Conservation (phyloP, 2,797 vertebrate genomes). For the Argentina silus region DNA sequence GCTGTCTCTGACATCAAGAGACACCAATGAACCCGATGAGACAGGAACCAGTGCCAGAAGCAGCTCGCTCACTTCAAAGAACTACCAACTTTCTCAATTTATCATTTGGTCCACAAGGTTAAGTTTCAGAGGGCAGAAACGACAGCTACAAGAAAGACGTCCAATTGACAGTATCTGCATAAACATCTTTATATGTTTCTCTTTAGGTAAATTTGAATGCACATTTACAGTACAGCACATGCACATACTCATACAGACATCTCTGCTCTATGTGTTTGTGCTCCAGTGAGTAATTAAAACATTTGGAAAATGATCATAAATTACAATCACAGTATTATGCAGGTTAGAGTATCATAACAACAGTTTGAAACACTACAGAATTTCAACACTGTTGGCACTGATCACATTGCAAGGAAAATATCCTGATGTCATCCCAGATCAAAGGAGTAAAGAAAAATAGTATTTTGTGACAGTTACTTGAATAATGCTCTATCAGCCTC, state of each 20-base stretch:
- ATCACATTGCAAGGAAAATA: not conserved
- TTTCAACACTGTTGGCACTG: constrained; percentile 13
- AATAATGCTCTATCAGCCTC: constrained; percentile 38
- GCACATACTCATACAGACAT: constrained; percentile 18
- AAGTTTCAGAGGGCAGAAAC: no score
- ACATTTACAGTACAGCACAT: constrained; percentile 16
- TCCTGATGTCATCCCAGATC: constrained; percentile 18
- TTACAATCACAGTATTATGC: constrained; percentile 58
- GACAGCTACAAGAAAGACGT: not conserved
- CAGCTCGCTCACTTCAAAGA: not conserved
- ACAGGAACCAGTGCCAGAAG: not conserved
- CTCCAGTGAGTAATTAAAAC: constrained; percentile 21
- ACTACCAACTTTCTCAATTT: no score
- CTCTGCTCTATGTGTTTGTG: constrained; percentile 6
- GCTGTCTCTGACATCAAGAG: not conserved
- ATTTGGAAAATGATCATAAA: constrained; percentile 41
- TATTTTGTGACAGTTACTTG: constrained; percentile 36
- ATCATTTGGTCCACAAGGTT: not conserved
- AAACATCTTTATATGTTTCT: constrained; percentile 49
- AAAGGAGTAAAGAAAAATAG: constrained; percentile 2
- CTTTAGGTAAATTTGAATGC: constrained; percentile 17
- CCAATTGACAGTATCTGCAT: constrained; percentile 17
- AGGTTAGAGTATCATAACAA: constrained; percentile 20
- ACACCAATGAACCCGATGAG: not conserved
- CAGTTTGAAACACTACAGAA: not conserved